Evolutionary conservation across 2,888 invertebrate genomes (phyloP), one percentile per base, ranked within the genome.

Genomic region (Oscheius sp.): DNA sequence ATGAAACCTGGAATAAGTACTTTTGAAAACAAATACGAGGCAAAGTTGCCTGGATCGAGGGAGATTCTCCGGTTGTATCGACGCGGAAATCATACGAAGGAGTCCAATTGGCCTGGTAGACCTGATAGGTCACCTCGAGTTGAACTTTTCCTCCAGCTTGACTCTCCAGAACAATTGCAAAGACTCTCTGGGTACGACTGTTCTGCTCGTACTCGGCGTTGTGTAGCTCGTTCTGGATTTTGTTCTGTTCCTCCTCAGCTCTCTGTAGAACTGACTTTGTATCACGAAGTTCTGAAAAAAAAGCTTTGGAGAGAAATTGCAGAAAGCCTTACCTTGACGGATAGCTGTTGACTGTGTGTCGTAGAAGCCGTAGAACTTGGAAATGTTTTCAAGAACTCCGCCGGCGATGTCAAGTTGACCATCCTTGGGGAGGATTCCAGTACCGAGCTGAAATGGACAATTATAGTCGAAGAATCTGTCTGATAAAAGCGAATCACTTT

Each of bases 1-100:
- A 90, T 65, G 84, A 79, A 32, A 90, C 80, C 84, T 85, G 73
- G 21, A 75, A 72, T 47, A 2, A 63, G n/a, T 65, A 21, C 21
- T 37, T 2, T 35, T 35, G 13, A 2, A 37, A n/a, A 13, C 13
- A 7, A 53, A 53, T 2, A 65, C 5, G 21, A 47, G 51, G 13
- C 21, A 57, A 33, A 13, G 1, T 55, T 47, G 21, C 71, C 35
- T 72, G 71, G n/a, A 68, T 68, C 1, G 55, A 55, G 37, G 68
- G 53, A 33, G 33, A 21, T 66, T 90, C 90, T 0, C 89, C 89
- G 5, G 90, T 89, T 4, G 81, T 78, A 81, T 90, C 80, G 10
- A 88, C 85, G 7, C 88, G 80, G 48, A 88, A 73, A 55, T 88
- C 88, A 74, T 88, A 88, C 35, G 74, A 76, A 7, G 88, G 85